Evolutionary conservation across 2,113 vertebrate genomes (phyloP).

Genomic region (Acinonyx jubatus): DNA sequence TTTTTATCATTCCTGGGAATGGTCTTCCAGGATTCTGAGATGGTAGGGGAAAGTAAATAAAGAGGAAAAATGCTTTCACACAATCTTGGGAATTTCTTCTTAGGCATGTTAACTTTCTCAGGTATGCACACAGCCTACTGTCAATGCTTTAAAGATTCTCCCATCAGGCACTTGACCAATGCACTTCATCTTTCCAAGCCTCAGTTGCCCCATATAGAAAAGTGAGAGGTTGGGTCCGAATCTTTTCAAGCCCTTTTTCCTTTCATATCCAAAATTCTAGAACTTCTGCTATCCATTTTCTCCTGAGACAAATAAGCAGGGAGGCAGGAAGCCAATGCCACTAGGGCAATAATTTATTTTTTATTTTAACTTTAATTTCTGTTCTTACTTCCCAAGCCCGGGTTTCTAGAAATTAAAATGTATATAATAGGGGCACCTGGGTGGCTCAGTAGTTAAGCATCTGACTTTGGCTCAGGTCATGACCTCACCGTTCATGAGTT

Average conservation of each 20-base stretch:
- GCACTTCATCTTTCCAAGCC: not conserved
- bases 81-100: not conserved
- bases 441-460: no score
- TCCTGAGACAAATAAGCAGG: not conserved
- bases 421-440: not conserved
- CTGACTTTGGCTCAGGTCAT: no score
- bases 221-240: not conserved
- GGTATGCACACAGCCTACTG: not conserved
- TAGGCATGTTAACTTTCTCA: not conserved
- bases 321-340: not conserved
- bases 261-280: not conserved
- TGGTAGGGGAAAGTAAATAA: not conserved
- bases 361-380: constrained; percentile 1
- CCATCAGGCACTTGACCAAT: not conserved
- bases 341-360: not conserved
- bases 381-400: not conserved
- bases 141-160: not conserved
- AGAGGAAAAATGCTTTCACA: not conserved
- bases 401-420: constrained; percentile 25
- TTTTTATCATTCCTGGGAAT: not conserved
- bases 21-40: not conserved
- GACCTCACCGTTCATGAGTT: no score
- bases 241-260: not conserved
- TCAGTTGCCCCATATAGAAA: not conserved
- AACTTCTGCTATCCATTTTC: not conserved